Conservation (phyloP, 2,888 invertebrate species). For the Gisinianus flammeolus region DNA sequence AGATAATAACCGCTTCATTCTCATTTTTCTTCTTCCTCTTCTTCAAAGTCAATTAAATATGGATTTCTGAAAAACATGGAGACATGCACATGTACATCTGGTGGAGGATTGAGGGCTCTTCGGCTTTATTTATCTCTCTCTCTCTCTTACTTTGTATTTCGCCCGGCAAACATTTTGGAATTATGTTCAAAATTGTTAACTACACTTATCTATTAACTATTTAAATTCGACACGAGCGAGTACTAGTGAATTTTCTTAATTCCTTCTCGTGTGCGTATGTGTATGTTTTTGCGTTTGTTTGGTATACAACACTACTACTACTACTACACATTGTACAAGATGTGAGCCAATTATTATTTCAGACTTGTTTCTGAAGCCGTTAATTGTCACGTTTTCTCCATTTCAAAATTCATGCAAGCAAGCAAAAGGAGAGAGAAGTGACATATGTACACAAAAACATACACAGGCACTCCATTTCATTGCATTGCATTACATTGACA, state of each 20-base stretch:
- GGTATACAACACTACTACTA: neutral
- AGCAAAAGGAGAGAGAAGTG: too few species aligned
- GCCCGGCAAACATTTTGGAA: neutral
- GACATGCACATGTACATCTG: neutral
- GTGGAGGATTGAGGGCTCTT: neutral
- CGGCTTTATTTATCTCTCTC: neutral
- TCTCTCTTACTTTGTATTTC: neutral
- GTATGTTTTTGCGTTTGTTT: neutral
- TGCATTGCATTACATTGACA: too few species aligned
- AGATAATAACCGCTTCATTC: neutral
- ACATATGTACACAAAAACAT: neutral
- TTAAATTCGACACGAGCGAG: neutral
- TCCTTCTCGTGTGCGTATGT: neutral
- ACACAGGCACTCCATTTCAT: too few species aligned
- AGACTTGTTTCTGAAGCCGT: conserved; percentile 18
- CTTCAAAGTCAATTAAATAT: neutral
- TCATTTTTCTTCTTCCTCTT: neutral
- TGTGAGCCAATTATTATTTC: conserved; percentile 22
- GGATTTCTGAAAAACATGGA: neutral
- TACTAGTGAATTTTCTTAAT: conserved; percentile 13
- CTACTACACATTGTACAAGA: neutral
- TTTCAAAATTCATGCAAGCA: conserved; percentile 15
- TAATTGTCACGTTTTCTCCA: conserved; percentile 8
- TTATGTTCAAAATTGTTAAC: conserved; percentile 11
- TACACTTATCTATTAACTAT: conserved; percentile 2